These are phyloP conservation scores for Arvicanthis niloticus DNA, from an alignment of 2,113 vertebrate species.

Conservation along the genomic window DNA sequence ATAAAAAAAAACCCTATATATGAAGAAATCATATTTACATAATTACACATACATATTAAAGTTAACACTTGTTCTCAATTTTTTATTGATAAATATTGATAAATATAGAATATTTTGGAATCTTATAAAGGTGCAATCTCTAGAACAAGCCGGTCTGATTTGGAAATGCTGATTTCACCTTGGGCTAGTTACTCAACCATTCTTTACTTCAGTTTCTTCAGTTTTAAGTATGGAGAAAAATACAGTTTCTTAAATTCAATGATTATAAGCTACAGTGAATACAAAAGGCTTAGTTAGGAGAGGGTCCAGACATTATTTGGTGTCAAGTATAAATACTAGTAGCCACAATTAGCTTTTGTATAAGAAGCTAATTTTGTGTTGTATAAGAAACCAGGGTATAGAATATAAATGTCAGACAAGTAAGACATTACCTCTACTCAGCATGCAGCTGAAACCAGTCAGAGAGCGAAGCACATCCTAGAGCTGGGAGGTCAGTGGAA, in stretches of 20 bases:
- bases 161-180: background rate
- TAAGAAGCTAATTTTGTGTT: background rate
- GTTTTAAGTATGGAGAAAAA: conserved; percentile 8
- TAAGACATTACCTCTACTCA: background rate
- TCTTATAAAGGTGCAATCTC: background rate
- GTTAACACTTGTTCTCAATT: background rate
- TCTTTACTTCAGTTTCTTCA: conserved; percentile 9
- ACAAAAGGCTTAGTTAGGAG: conserved; percentile 10
- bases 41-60: background rate
- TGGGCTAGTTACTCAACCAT: background rate
- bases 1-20: conserved; percentile 1
- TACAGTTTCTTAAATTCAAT: conserved; percentile 34
- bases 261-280: background rate
- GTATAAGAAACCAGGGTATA: background rate
- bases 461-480: background rate
- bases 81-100: conserved; percentile 28
- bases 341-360: background rate
- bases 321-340: conserved; percentile 5
- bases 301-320: background rate
- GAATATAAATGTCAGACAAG: background rate
- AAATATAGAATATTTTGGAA: background rate
- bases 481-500: background rate
- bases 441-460: background rate
- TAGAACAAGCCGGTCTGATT: background rate
- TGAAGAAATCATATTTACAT: background rate